A percentile compares a stretch with the other conserved stretches of the same genome.
phyloP scores from a whole-genome alignment of 2,888 invertebrate species.

The Drosophila borborema region DNA sequence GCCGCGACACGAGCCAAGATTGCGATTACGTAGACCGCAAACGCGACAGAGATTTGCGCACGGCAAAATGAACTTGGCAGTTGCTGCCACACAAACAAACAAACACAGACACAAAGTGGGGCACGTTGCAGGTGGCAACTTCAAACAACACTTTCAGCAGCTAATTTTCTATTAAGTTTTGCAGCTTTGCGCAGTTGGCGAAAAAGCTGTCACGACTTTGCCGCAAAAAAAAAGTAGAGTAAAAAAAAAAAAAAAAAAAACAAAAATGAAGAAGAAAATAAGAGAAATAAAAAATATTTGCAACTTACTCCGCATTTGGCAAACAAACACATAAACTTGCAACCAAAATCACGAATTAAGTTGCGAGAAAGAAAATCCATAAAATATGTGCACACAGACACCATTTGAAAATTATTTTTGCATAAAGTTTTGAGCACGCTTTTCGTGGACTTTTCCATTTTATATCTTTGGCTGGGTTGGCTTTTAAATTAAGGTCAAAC shows the following conservation, averaged over 20 bases:
- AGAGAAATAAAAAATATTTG: conserved; percentile 22
- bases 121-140: conserved; percentile 55
- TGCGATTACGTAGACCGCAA: conserved; percentile 31
- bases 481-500: conserved; percentile 20
- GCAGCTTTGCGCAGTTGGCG: conserved; percentile 45
- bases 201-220: conserved; percentile 53
- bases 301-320: conserved; percentile 41
- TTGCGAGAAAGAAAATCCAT: conserved; percentile 33
- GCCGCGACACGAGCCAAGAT: conserved; percentile 39
- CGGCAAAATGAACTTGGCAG: conserved; percentile 70
- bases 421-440: conserved; percentile 15
- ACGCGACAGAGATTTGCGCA: conserved; percentile 59
- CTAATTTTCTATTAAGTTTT: conserved; percentile 68
- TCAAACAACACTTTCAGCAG: conserved; percentile 61
- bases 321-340: conserved; percentile 52
- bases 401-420: conserved; percentile 30
- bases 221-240: conserved; percentile 14
- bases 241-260: too few species aligned
- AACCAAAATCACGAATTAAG: conserved; percentile 45
- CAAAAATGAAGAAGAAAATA: background rate
- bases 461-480: conserved; percentile 2
- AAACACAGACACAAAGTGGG: conserved; percentile 9
- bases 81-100: conserved; percentile 13
- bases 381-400: conserved; percentile 29
- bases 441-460: conserved; percentile 2